Evolutionary conservation across 2,797 vertebrate genomes (phyloP), one percentile per base, ranked within the genome.

Genomic region (Tapirus indicus): DNA sequence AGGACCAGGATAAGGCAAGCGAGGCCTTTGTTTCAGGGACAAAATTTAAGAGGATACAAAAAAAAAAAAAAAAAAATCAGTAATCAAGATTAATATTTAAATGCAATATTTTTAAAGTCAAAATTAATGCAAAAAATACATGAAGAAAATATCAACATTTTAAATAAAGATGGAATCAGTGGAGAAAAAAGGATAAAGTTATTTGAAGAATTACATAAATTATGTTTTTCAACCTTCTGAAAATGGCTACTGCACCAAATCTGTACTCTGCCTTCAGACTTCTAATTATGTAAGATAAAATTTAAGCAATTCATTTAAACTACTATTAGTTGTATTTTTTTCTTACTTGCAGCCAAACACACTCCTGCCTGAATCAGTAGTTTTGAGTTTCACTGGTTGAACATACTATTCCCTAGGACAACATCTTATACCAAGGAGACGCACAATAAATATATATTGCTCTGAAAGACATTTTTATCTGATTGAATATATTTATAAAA

Each of bases 191-290:
- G 17, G 4, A 58, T 69, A 93, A 95, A 92, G 75, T 86, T 80
- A 62, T 69, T 79, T 91, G 56, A 93, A 78, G 69, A 95, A 64
- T 74, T 64, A 94, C 7, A 11, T 52, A 23, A 71, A 47, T 88
- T 72, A 56, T 60, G n/a, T n/a, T 95, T 75, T 68, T 95, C 52
- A 91, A 62, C 11, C 47, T 88, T 79, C 14, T 87, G 77, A 91
- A 89, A 93, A 69, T 68, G 16, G 32, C 52, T 35, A 58, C 41
- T 80, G 27, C 16, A 91, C 7, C 62, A 80, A 80, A 49, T 82
- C 44, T 94, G 1, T 44, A 72, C 18, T 68, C 11, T 58, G 74
- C 29, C 86, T 94, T 62, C n/a, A 78, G 29, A 85, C 7, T 91
- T 95, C 32, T 69, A 52, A 83, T 35, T 56, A 56, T 62, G 6